Evolutionary conservation across 2,888 invertebrate species (phyloP), one percentile per base, ranked within the genome.

Genomic region (Pelosia muscerda): DNA sequence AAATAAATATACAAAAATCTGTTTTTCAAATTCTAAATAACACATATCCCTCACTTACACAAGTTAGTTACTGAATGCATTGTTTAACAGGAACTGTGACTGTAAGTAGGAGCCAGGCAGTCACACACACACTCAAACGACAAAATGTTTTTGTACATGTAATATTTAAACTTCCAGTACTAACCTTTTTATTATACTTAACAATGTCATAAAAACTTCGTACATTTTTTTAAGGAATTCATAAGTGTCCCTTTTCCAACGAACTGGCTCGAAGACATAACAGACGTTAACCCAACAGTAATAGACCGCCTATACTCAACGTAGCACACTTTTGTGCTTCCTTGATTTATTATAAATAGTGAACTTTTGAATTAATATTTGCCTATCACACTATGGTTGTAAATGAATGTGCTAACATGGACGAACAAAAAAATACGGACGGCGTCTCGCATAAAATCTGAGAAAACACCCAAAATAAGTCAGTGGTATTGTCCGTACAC

Each of bases 221-320:
- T 49, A 9, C 9, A 49, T n/a, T 49, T 13, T 5, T 49, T n/a
- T 49, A 49, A 2, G n/a, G 49, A 49, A 49, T n/a, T 49, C 49
- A n/a, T 49, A 9, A 49, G 49, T 49, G 6, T 19, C 5, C 4
- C 28, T 6, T 4, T 6, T 4, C 28, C 28, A 19, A 49, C 9
- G 49, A 49, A 49, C n/a, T 49, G n/a, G n/a, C 9, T 25, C 10
- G 34, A 23, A 15, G 31, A 59, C 34, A 58, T 31, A 28, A 34
- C 59, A 59, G 34, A 38, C 38, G 38, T 59, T 23, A 59, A 13
- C 34, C 49, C n/a, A 49, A 49, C 8, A 58, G 31, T 34, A 34
- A n/a, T 61, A 49, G 42, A 5, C 22, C 26, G 8, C 26, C 26
- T 26, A n/a, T 26, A 49, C 61, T n/a, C n/a, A 15, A 49, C 26